A percentile compares a stretch with the other conserved stretches of the same genome.
phyloP scores from a whole-genome alignment of 2,113 vertebrate genomes.

The Cyprinodon brontotheroides region DNA sequence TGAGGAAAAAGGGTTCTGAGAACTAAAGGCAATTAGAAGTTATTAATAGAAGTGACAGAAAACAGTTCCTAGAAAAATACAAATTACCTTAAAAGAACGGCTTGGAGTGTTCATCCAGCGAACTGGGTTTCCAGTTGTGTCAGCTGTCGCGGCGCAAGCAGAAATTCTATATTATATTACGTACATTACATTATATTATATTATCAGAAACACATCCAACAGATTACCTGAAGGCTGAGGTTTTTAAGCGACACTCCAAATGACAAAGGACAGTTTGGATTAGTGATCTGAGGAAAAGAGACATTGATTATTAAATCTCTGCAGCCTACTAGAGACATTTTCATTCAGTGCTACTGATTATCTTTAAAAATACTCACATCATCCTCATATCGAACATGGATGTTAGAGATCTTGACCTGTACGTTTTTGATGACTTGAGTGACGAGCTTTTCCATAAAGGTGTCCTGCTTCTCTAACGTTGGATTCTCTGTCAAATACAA shows the following conservation, averaged over 20 bases:
- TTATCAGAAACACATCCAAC: not conserved
- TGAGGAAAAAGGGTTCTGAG: not conserved
- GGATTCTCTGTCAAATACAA: conserved; percentile 83
- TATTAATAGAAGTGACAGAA: not conserved
- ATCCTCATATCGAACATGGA: conserved; percentile 97
- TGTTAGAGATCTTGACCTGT: conserved; percentile 96
- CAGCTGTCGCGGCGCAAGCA: conserved; percentile 88
- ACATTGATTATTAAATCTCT: not conserved
- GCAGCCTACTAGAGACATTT: not conserved
- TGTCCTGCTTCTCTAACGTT: conserved; percentile 88
- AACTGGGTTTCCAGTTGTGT: conserved; percentile 92
- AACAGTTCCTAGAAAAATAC: not conserved
- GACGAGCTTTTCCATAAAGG: conserved; percentile 94
- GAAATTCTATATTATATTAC: not conserved
- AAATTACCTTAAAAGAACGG: conserved; percentile 93
- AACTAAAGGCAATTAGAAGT: not conserved
- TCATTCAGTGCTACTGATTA: not conserved
- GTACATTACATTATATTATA: not conserved
- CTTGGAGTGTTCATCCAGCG: conserved; percentile 90
- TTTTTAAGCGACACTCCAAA: conserved; percentile 96
- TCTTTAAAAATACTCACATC: conserved; percentile 85
- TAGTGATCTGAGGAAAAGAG: conserved; percentile 85
- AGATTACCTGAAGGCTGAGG: conserved; percentile 93
- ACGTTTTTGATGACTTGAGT: conserved; percentile 99
- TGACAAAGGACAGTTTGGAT: conserved; percentile 88